Evolutionary conservation across 2,888 invertebrate genomes (phyloP), one percentile per base, ranked within the genome.

Genomic region (Agrotis puta): DNA sequence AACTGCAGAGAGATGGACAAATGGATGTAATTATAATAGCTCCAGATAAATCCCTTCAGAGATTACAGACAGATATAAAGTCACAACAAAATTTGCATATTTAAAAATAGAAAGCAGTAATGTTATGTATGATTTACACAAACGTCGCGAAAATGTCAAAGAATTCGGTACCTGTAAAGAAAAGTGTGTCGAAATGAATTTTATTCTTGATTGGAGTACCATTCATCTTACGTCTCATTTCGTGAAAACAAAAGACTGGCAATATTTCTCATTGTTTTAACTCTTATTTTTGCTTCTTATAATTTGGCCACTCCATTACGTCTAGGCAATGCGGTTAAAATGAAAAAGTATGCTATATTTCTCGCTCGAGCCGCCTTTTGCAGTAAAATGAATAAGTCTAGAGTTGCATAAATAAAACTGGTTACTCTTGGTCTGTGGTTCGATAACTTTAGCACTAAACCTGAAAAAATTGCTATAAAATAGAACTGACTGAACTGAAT

Each of bases 391-490:
- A 78, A 78, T 58, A 70, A 85, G 14, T 64, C 50, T 71, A 20
- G 62, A 43, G 72, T 79, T 74, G 67, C 77, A 76, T 79, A 76
- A 79, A 76, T 79, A 76, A 79, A 77, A 82, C 74, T 69, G 45
- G 64, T 65, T 24, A 66, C 22, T 66, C 47, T 22, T 59, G 22
- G 69, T 61, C 75, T 65, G 76, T 33, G 76, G 75, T 76, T 83
- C 77, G 24, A 69, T 51, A 82, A 82, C 70, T 79, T 69, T 27
- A 59, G 22, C 18, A 24, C 13, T 47, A 43, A 47, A 39, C 1
- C 16, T 24, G 7, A 59, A n/a, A 58, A 24, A 33, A 7, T 18
- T 2, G 1, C 1, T 62, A 2, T 24, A 13, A 0, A n/a, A 11
- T 27, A 18, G 6, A 63, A 24, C 6, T 53, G 0, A 47, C 11